Evolutionary conservation across 1,140 invertebrate species (phyloP).

Genomic region (Euwallacea similis): DNA sequence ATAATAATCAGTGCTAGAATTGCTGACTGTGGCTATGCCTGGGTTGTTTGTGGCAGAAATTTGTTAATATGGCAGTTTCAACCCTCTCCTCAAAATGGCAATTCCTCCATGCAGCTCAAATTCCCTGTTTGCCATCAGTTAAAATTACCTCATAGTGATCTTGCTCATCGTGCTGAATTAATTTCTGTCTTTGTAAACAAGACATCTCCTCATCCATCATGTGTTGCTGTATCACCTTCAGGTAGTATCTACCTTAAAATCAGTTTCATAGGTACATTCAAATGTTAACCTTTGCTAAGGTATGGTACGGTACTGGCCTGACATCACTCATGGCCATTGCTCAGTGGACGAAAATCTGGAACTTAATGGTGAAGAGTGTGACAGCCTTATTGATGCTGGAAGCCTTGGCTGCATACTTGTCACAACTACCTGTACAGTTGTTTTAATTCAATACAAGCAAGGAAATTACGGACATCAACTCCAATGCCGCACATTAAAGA

Average conservation of each 20-base stretch:
- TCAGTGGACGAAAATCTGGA: conserved; percentile 85
- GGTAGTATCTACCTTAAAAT: conserved; percentile 56
- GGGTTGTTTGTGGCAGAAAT: conserved; percentile 84
- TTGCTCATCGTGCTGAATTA: conserved; percentile 88
- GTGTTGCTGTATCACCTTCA: conserved; percentile 91
- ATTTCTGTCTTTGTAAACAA: conserved; percentile 72
- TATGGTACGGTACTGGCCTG: conserved; percentile 78
- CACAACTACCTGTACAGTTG: conserved; percentile 87
- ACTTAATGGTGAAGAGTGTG: conserved; percentile 82
- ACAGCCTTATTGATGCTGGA: conserved; percentile 69
- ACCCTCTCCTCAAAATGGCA: conserved; percentile 50
- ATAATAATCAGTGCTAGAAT: conserved; percentile 59
- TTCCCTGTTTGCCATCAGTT: conserved; percentile 72
- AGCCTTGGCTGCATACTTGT: conserved; percentile 80
- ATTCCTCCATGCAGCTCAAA: conserved; percentile 51
- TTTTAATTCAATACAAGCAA: conserved; percentile 70
- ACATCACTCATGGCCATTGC: conserved; percentile 82
- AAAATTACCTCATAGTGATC: conserved; percentile 85
- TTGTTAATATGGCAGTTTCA: conserved; percentile 87
- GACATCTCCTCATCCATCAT: conserved; percentile 67
- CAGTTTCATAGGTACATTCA: not conserved
- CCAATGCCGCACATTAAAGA: conserved; percentile 69
- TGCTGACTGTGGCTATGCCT: conserved; percentile 62
- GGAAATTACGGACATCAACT: conserved; percentile 67
- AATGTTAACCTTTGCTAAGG: conserved; percentile 28